Percentiles rank a stretch among this genome's conserved stretches.
Conservation (phyloP, 2,113 vertebrate genomes). For the Pardalotus punctatus region DNA sequence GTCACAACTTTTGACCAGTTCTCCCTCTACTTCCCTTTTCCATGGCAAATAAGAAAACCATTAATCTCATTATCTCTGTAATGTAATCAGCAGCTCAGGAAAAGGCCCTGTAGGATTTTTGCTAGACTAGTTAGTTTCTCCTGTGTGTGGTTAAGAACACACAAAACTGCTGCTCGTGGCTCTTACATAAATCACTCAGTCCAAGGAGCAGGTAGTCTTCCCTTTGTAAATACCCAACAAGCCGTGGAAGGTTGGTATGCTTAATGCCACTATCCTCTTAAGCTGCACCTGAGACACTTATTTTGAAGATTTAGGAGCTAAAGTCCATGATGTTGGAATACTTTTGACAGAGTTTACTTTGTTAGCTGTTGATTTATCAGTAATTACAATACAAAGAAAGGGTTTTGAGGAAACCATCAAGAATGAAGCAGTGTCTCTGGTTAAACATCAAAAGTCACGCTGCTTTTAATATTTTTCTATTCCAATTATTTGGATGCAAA, state of each 20-base stretch:
- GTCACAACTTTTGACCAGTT: background rate
- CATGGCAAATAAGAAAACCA: background rate
- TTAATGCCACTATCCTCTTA: background rate
- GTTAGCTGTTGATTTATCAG: background rate
- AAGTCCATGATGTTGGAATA: background rate
- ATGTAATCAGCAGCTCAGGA: background rate
- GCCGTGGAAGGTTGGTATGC: background rate
- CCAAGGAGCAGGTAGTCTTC: background rate
- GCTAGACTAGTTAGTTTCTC: background rate
- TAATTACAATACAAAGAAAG: background rate
- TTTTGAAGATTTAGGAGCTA: background rate
- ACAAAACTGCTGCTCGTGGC: background rate
- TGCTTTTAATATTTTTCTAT: background rate
- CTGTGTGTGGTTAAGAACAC: background rate
- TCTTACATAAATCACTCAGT: background rate
- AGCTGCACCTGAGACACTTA: background rate
- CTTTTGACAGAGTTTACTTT: background rate
- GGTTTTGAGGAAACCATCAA: background rate
- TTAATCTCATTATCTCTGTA: background rate
- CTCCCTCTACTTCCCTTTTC: background rate
- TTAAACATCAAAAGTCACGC: background rate
- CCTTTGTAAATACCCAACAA: background rate
- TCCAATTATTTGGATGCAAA: background rate
- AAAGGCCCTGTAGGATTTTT: background rate
- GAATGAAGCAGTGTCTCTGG: background rate